Conservation (phyloP, 2,888 invertebrate genomes). For the Brachyptera putata region DNA sequence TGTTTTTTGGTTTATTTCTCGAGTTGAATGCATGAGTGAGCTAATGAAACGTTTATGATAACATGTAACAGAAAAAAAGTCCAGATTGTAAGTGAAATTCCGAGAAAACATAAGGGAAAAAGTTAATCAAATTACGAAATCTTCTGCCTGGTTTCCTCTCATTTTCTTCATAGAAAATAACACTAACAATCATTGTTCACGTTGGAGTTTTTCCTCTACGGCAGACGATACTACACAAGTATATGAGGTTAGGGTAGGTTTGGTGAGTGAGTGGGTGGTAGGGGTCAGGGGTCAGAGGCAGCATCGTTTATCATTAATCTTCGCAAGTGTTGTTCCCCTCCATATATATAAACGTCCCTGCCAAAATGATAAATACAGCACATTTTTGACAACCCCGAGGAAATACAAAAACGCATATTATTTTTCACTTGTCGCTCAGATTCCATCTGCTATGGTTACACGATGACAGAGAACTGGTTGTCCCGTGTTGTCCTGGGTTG, state of each 20-base stretch:
- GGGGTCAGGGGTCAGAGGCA: slow-evolving; percentile 2
- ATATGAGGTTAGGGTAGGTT: background rate
- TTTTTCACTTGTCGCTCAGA: background rate
- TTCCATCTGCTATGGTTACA: slow-evolving; percentile 9
- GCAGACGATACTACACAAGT: slow-evolving; percentile 12
- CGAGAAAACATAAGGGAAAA: no score
- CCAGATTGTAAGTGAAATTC: no score
- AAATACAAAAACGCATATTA: slow-evolving; percentile 7
- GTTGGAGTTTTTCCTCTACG: background rate
- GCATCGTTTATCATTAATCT: slow-evolving; percentile 17
- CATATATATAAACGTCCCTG: background rate
- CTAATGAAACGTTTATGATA: no score
- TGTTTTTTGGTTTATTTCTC: no score
- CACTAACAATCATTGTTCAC: slow-evolving; percentile 7
- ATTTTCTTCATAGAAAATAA: background rate
- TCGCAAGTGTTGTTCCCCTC: slow-evolving; percentile 2
- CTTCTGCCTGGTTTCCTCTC: slow-evolving; percentile 3
- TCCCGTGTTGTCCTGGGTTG: background rate
- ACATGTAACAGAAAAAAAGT: no score
- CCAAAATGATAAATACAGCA: slow-evolving; percentile 14
- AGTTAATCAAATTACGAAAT: slow-evolving; percentile 14
- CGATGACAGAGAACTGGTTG: background rate
- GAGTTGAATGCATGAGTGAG: no score
- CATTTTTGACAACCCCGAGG: slow-evolving; percentile 16
- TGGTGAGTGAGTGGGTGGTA: background rate